These are phyloP conservation scores for Emys orbicularis DNA, from an alignment of 2,797 vertebrate genomes.

Conservation along the genomic window DNA sequence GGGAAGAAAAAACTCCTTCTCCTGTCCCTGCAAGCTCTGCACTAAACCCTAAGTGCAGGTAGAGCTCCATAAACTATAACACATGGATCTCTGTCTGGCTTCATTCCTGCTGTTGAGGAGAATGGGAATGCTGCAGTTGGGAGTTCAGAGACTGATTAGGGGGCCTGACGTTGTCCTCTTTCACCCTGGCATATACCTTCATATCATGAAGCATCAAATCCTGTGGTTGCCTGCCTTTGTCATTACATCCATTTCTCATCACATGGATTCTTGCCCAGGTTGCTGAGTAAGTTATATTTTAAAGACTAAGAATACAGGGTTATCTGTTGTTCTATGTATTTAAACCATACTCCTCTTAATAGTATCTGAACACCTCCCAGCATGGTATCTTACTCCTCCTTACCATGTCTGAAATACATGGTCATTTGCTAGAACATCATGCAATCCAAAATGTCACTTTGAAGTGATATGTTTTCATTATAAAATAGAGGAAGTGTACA, in stretches of 20 bases:
- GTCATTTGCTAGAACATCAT: not conserved
- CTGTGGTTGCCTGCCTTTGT: not conserved
- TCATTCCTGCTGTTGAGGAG: not conserved
- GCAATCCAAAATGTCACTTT: not conserved
- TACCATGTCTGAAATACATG: not conserved
- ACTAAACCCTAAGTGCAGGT: not conserved
- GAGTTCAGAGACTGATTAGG: not conserved
- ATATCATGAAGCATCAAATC: not conserved
- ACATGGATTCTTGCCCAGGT: not conserved
- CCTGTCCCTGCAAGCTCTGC: too few species aligned
- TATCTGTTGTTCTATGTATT: not conserved
- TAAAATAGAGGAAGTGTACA: not conserved
- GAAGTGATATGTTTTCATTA: not conserved
- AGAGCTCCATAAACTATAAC: not conserved
- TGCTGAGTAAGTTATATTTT: not conserved
- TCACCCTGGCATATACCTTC: not conserved
- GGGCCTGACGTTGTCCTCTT: not conserved
- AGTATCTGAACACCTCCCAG: not conserved
- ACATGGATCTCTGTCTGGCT: not conserved
- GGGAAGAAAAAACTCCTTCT: too few species aligned
- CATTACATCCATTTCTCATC: not conserved
- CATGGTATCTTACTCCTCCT: not conserved
- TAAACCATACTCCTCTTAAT: not conserved
- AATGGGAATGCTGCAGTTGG: not conserved
- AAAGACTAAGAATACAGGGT: not conserved